These are phyloP conservation scores for Epicauta chinensis DNA, from an alignment of 1,140 invertebrate species.

Conservation along the genomic window DNA sequence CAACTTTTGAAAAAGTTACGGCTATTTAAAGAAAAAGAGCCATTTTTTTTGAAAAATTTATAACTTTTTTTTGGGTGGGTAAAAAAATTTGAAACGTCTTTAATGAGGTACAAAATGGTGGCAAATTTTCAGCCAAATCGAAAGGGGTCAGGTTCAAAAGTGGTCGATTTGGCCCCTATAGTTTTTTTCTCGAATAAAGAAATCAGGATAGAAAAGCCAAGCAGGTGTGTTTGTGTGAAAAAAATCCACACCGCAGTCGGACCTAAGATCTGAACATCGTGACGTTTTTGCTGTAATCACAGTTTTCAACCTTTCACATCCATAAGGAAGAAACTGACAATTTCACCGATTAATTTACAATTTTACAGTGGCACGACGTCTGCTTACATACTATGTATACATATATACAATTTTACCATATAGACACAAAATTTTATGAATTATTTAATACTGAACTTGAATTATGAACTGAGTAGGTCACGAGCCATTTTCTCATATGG, in stretches of 20 bases:
- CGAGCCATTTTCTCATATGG: slow-evolving; percentile 1
- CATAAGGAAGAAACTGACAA: neutral
- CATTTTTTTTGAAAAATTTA: too few relatives aligned
- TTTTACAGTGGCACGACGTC: neutral
- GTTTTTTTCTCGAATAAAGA: neutral
- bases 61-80: too few relatives aligned
- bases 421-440: slow-evolving; percentile 2
- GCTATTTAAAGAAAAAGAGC: too few relatives aligned
- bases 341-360: slow-evolving; percentile 3
- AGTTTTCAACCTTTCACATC: neutral
- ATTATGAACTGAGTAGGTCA: slow-evolving; percentile 2
- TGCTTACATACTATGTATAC: neutral
- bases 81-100: too few relatives aligned
- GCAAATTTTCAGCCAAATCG: too few relatives aligned
- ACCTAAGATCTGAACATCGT: too few relatives aligned
- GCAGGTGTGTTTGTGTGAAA: neutral
- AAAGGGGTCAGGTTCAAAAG: too few relatives aligned
- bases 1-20: too few relatives aligned
- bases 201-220: neutral
- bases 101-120: too few relatives aligned
- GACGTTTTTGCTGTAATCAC: too few relatives aligned
- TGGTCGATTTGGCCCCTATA: neutral
- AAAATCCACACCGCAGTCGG: neutral
- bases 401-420: neutral
- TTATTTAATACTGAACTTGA: slow-evolving; percentile 1